Conservation (phyloP, 1,140 invertebrate species). For the Parapsyche elsis region DNA sequence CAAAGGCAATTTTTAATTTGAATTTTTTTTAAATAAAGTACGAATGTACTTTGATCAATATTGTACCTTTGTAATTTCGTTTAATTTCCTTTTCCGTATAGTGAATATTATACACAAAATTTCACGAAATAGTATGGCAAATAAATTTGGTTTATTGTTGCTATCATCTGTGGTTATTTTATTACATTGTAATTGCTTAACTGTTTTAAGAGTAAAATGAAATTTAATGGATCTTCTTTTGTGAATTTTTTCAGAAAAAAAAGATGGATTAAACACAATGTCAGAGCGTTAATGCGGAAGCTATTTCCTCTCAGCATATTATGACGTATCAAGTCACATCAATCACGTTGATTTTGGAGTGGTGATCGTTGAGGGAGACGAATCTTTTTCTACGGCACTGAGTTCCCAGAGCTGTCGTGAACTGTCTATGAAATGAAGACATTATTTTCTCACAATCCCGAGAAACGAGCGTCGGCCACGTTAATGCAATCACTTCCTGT, state of each 20-base stretch:
- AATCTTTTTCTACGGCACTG: not conserved
- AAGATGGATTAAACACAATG: too few species aligned
- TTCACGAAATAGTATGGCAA: too few species aligned
- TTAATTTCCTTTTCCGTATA: too few species aligned
- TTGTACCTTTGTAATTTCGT: not conserved
- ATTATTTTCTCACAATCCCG: slow-evolving; percentile 11
- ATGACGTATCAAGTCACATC: not conserved
- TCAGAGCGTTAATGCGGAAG: too few species aligned
- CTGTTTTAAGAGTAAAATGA: too few species aligned
- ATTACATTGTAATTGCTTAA: too few species aligned
- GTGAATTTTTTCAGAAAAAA: too few species aligned
- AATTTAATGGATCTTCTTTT: too few species aligned
- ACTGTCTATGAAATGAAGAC: not conserved
- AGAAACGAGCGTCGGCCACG: not conserved
- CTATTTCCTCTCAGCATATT: too few species aligned
- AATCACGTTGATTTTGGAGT: not conserved
- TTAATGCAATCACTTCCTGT: slow-evolving; percentile 4
- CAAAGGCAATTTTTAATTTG: not conserved
- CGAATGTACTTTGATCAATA: not conserved
- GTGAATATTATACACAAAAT: too few species aligned
- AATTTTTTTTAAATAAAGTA: not conserved
- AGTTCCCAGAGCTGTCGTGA: slow-evolving; percentile 18
- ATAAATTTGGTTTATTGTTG: too few species aligned
- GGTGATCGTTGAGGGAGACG: not conserved
- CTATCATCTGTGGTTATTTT: too few species aligned